Conservation (phyloP, 53 echinoderm and acorn worm species). For the Henricia sp. region DNA sequence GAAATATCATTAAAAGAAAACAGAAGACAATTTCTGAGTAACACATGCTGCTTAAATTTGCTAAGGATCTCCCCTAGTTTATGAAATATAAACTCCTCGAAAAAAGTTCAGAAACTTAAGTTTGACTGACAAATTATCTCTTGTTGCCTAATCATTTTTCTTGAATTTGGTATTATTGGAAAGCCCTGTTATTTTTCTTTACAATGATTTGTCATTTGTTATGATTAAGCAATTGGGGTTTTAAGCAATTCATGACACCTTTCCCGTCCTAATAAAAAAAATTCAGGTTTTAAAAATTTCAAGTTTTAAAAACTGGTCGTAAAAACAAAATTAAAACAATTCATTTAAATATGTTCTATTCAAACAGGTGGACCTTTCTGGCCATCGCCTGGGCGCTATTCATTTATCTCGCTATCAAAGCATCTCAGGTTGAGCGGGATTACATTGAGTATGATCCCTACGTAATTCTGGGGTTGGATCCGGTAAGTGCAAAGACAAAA, state of each 20-base stretch:
- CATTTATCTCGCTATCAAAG: conserved; percentile 83
- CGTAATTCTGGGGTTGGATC: conserved; percentile 88
- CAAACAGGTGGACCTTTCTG: conserved; percentile 79
- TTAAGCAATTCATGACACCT: background rate
- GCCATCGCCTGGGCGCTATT: conserved; percentile 86
- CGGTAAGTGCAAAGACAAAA: conserved; percentile 65
- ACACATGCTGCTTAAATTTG: too few relatives aligned
- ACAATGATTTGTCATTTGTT: too few relatives aligned
- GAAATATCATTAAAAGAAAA: too few relatives aligned
- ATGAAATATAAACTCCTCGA: too few relatives aligned
- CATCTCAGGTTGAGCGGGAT: conserved; percentile 95
- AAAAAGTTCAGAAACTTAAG: too few relatives aligned
- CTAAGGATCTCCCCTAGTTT: too few relatives aligned
- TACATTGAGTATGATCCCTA: conserved; percentile 97
- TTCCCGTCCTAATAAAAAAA: background rate
- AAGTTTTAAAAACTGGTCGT: background rate
- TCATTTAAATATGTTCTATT: background rate
- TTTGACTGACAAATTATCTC: too few relatives aligned
- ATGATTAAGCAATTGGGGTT: too few relatives aligned
- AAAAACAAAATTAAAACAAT: background rate
- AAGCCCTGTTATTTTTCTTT: too few relatives aligned
- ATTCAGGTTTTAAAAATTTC: background rate
- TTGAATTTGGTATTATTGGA: too few relatives aligned
- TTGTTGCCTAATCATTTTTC: too few relatives aligned
- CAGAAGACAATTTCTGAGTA: too few relatives aligned